phyloP scores from a whole-genome alignment of 1,140 invertebrate species.

The Saccostrea glomerata region DNA sequence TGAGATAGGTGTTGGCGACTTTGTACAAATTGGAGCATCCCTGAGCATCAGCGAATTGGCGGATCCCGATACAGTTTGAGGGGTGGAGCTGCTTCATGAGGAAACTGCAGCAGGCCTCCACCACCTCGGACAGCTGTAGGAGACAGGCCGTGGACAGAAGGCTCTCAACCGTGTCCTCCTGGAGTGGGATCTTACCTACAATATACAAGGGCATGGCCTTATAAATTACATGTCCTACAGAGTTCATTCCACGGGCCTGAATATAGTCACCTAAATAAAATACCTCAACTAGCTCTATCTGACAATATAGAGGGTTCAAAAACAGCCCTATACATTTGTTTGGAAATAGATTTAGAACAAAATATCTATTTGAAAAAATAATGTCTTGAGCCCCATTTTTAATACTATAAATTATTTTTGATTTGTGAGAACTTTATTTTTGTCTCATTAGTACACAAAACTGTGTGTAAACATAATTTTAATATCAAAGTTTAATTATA shows the following conservation, averaged over 20 bases:
- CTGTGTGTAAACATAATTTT: no score
- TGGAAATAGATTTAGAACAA: no score
- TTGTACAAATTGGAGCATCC: slow-evolving; percentile 89
- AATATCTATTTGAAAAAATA: no score
- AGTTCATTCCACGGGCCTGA: not conserved
- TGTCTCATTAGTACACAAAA: no score
- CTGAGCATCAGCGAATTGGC: slow-evolving; percentile 94
- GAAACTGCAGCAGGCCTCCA: slow-evolving; percentile 93
- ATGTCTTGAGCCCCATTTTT: no score
- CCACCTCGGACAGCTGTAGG: slow-evolving; percentile 91
- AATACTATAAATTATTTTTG: no score
- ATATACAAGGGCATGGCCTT: not conserved
- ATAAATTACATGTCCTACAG: not conserved
- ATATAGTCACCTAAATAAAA: no score
- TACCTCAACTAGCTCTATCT: no score
- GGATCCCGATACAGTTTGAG: slow-evolving; percentile 95
- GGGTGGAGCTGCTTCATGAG: slow-evolving; percentile 94
- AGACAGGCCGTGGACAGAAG: slow-evolving; percentile 92
- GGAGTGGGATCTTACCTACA: slow-evolving; percentile 84
- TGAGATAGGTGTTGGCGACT: slow-evolving; percentile 83
- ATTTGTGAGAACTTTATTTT: no score
- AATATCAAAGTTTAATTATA: no score
- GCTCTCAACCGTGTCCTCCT: slow-evolving; percentile 86
- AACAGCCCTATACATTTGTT: no score
- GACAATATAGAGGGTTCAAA: no score